These are phyloP conservation scores for Centrocercus urophasianus DNA, from an alignment of 2,113 vertebrate genomes.

Conservation along the genomic window DNA sequence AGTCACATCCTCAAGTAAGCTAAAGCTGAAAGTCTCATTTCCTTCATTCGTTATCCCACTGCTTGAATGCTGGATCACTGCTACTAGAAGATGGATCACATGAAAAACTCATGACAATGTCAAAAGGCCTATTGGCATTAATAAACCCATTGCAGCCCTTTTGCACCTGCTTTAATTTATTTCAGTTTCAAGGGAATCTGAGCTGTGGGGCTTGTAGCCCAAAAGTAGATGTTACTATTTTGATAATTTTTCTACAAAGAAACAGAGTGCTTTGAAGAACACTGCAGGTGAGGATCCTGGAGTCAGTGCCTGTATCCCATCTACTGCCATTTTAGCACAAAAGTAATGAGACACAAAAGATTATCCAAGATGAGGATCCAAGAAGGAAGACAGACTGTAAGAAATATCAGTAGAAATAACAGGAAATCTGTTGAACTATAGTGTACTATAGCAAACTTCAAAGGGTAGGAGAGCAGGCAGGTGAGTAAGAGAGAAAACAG, in stretches of 20 bases:
- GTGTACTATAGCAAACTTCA: background rate
- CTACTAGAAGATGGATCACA: background rate
- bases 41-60: background rate
- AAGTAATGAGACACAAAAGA: background rate
- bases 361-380: background rate
- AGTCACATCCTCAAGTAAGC: background rate
- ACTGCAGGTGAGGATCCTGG: background rate
- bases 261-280: background rate
- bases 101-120: background rate
- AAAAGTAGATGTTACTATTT: background rate
- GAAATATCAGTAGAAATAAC: background rate
- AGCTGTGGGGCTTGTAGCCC: background rate
- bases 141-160: background rate
- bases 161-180: background rate
- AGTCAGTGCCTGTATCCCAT: background rate
- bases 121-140: background rate
- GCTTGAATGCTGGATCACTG: background rate
- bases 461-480: background rate
- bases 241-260: background rate
- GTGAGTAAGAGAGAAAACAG: background rate
- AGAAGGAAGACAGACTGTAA: background rate
- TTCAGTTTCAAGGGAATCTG: background rate
- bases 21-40: background rate
- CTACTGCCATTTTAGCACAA: background rate
- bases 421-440: background rate